A percentile compares a stretch with the other conserved stretches of the same genome.
Conservation (phyloP, 1,140 invertebrate genomes). For the Nymphalis io region DNA sequence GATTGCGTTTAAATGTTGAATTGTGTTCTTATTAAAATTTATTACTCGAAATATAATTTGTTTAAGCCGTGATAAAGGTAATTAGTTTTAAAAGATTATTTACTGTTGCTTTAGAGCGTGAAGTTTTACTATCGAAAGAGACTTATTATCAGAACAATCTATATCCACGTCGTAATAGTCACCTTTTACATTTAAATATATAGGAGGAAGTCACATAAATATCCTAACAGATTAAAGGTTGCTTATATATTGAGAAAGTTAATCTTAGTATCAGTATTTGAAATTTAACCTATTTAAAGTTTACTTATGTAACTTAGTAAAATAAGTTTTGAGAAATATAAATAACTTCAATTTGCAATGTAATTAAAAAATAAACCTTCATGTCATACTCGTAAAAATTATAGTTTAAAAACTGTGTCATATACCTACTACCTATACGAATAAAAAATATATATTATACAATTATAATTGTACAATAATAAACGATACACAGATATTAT, state of each 20-base stretch:
- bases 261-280: not conserved
- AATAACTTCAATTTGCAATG: not conserved
- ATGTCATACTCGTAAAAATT: too few species aligned
- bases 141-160: slow-evolving; percentile 30
- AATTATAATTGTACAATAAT: too few species aligned
- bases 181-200: slow-evolving; percentile 7
- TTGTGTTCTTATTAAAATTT: slow-evolving; percentile 21
- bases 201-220: slow-evolving; percentile 14
- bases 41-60: slow-evolving; percentile 36
- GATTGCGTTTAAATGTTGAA: not conserved
- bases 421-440: too few species aligned
- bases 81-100: slow-evolving; percentile 29
- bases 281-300: not conserved
- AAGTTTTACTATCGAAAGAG: slow-evolving; percentile 26
- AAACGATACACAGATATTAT: not conserved
- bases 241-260: not conserved
- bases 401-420: too few species aligned
- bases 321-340: not conserved
- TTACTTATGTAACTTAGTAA: not conserved
- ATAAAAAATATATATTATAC: too few species aligned
- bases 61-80: slow-evolving; percentile 27
- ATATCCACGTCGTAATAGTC: slow-evolving; percentile 24
- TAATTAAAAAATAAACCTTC: too few species aligned
- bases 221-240: slow-evolving; percentile 14
- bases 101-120: slow-evolving; percentile 23